phyloP scores from a whole-genome alignment of 2,113 vertebrate species.

The Erpornis zantholeuca region DNA sequence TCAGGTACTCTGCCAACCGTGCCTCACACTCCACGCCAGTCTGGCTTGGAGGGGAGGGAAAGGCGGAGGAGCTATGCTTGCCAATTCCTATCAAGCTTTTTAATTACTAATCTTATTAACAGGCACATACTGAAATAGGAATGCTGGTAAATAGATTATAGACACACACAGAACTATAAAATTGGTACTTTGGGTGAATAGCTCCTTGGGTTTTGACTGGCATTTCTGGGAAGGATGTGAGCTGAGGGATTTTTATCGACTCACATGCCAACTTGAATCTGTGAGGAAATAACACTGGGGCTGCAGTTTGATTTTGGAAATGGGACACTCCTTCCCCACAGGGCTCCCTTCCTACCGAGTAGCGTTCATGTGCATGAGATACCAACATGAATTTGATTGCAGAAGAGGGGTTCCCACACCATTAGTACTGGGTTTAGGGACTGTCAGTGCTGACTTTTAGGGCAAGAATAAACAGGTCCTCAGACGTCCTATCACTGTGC shows the following conservation, averaged over 20 bases:
- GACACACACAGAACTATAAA: slow-evolving; percentile 44
- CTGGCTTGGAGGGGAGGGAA: slow-evolving; percentile 31
- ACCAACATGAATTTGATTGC: not conserved
- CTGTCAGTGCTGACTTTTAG: not conserved
- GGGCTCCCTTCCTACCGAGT: not conserved
- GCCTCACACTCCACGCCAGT: not conserved
- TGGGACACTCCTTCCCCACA: not conserved
- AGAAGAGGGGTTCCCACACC: not conserved
- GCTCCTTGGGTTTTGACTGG: slow-evolving; percentile 28
- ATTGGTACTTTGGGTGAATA: slow-evolving; percentile 36
- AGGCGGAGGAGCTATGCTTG: slow-evolving; percentile 34
- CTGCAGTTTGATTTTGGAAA: not conserved
- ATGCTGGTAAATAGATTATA: slow-evolving; percentile 74
- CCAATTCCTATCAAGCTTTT: slow-evolving; percentile 70
- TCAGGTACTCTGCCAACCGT: slow-evolving; percentile 32
- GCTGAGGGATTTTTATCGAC: not conserved
- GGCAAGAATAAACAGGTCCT: not conserved
- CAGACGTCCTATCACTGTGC: not conserved
- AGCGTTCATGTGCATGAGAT: not conserved
- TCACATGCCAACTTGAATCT: not conserved
- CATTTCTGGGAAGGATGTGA: slow-evolving; percentile 49
- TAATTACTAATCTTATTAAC: slow-evolving; percentile 83
- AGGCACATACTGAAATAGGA: slow-evolving; percentile 64
- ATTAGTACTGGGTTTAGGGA: not conserved
- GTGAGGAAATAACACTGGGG: not conserved